These are phyloP conservation scores for Drosophila sp. DNA, from an alignment of 1,140 invertebrate species.

Conservation along the genomic window DNA sequence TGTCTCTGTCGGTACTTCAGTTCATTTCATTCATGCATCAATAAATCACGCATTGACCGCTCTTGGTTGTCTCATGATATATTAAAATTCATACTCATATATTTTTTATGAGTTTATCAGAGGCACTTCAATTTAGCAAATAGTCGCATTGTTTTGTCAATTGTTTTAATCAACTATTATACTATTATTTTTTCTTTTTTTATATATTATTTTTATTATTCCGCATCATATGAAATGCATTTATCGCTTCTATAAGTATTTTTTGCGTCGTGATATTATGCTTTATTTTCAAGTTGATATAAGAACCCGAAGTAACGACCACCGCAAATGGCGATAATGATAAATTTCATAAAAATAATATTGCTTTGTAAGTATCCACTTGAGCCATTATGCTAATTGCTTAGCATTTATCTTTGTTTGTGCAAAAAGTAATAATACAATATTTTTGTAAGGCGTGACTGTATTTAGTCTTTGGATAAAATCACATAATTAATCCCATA, in stretches of 20 bases:
- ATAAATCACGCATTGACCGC: constrained; percentile 75
- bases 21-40: constrained; percentile 54
- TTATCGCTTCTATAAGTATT: constrained; percentile 49
- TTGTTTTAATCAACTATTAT: constrained; percentile 56
- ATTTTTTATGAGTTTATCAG: constrained; percentile 66
- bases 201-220: constrained; percentile 54
- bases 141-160: constrained; percentile 69
- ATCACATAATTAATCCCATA: constrained; percentile 37
- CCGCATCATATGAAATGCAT: constrained; percentile 52
- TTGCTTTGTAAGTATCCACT: constrained; percentile 31
- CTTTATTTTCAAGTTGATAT: constrained; percentile 74
- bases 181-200: constrained; percentile 35
- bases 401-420: constrained; percentile 30
- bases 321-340: constrained; percentile 37
- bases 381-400: constrained; percentile 44
- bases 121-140: constrained; percentile 72
- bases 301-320: constrained; percentile 43
- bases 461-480: constrained; percentile 28
- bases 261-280: constrained; percentile 61
- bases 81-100: neutral
- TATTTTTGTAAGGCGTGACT: constrained; percentile 32
- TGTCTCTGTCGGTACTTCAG: constrained; percentile 18
- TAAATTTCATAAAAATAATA: constrained; percentile 46
- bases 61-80: constrained; percentile 11
- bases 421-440: neutral